phyloP scores from a whole-genome alignment of 1,140 invertebrate genomes.

The Cydia pomonella region DNA sequence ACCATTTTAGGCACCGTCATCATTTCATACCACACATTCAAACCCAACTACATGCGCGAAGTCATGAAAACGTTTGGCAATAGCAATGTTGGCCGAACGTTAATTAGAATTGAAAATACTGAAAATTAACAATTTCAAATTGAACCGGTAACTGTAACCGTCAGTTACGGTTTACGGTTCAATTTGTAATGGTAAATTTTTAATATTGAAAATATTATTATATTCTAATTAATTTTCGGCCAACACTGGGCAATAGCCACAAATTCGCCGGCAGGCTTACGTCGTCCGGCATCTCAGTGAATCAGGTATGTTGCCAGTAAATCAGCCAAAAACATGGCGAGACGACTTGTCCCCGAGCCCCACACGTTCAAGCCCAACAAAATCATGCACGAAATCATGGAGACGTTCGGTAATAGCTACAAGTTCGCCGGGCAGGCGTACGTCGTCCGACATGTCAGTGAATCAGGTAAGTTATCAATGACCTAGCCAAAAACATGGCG shows the following conservation, averaged over 20 bases:
- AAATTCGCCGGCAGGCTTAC: slow-evolving; percentile 66
- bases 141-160: no score
- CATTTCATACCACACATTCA: no score
- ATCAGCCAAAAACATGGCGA: slow-evolving; percentile 60
- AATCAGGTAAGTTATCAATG: slow-evolving; percentile 36
- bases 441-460: slow-evolving; percentile 68
- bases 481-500: slow-evolving; percentile 64
- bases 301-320: slow-evolving; percentile 12
- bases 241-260: slow-evolving; percentile 61
- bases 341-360: slow-evolving; percentile 67
- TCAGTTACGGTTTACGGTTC: no score
- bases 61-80: no score
- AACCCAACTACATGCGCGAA: no score
- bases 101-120: no score
- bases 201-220: no score
- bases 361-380: slow-evolving; percentile 69
- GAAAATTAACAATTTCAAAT: no score
- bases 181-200: no score
- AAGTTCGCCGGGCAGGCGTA: slow-evolving; percentile 65
- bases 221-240: no score
- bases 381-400: slow-evolving; percentile 77
- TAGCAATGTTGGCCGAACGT: no score
- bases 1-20: no score
- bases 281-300: slow-evolving; percentile 69
- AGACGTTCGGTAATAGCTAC: slow-evolving; percentile 68